Percentiles rank a stretch among this genome's conserved stretches.
Evolutionary conservation across 1,140 invertebrate genomes (phyloP).

Genomic region (Drosophila dunni): DNA sequence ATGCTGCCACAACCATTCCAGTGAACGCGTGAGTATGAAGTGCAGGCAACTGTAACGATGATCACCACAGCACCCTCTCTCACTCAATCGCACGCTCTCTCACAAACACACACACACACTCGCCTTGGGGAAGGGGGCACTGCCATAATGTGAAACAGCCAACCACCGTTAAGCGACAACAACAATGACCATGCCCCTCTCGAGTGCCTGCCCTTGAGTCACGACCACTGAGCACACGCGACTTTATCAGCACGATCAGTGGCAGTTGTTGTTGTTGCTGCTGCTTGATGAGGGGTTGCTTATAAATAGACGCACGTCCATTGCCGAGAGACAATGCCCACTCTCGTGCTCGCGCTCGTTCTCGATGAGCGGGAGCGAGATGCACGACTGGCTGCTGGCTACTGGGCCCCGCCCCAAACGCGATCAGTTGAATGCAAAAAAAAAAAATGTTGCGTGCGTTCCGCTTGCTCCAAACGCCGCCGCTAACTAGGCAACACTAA

Average conservation of each 20-base stretch:
- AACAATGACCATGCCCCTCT: neutral
- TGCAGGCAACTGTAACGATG: slow-evolving; percentile 40
- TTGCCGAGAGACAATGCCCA: neutral
- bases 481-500: slow-evolving; percentile 64
- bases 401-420: neutral
- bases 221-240: slow-evolving; percentile 22
- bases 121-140: slow-evolving; percentile 23
- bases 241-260: slow-evolving; percentile 34
- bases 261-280: neutral
- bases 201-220: slow-evolving; percentile 8
- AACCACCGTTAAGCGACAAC: slow-evolving; percentile 23
- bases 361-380: slow-evolving; percentile 9
- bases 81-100: neutral
- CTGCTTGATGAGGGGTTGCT: slow-evolving; percentile 56
- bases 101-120: slow-evolving; percentile 12
- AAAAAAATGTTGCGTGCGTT: slow-evolving; percentile 28
- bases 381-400: neutral
- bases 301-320: slow-evolving; percentile 62
- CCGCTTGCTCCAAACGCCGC: slow-evolving; percentile 42
- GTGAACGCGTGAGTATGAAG: neutral
- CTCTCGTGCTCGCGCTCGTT: neutral
- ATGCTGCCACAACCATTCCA: neutral
- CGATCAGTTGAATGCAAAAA: slow-evolving; percentile 8
- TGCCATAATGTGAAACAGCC: slow-evolving; percentile 16
- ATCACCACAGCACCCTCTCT: slow-evolving; percentile 29